Conservation (phyloP, 2,888 invertebrate genomes). For the Agrypnus murinus region DNA sequence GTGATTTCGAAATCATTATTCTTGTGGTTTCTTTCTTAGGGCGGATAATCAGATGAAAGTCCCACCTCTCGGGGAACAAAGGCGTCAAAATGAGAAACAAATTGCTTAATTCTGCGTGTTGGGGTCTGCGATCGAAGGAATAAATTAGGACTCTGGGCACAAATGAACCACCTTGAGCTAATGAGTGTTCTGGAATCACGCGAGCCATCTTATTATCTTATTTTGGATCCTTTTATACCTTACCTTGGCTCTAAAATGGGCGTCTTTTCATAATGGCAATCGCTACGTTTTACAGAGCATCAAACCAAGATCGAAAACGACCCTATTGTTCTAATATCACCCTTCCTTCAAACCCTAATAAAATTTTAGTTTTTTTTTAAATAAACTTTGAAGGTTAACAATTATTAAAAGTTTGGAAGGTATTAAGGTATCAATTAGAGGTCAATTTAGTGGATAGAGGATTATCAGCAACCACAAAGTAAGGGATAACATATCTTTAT, state of each 20-base stretch:
- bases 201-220: slow-evolving; percentile 58
- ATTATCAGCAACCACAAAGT: slow-evolving; percentile 6
- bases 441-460: neutral
- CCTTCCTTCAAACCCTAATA: no score
- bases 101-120: slow-evolving; percentile 60
- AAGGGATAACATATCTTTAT: slow-evolving; percentile 28
- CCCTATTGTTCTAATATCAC: no score
- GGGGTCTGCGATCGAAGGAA: slow-evolving; percentile 56
- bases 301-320: no score
- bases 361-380: no score
- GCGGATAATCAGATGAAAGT: slow-evolving; percentile 49
- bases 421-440: no score
- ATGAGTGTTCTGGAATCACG: slow-evolving; percentile 59
- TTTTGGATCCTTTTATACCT: slow-evolving; percentile 44
- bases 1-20: slow-evolving; percentile 48
- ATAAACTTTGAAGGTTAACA: no score
- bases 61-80: slow-evolving; percentile 56
- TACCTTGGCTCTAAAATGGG: slow-evolving; percentile 28
- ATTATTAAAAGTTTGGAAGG: no score
- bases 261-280: slow-evolving; percentile 37
- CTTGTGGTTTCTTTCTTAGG: slow-evolving; percentile 43
- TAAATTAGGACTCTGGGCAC: slow-evolving; percentile 58
- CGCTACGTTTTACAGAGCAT: neutral
- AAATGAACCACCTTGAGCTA: slow-evolving; percentile 58
- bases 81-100: slow-evolving; percentile 60